A percentile compares a stretch with the other conserved stretches of the same genome.
These are phyloP conservation scores for Acanthopleura granulata DNA, from an alignment of 2,888 invertebrate genomes.

Conservation along the genomic window DNA sequence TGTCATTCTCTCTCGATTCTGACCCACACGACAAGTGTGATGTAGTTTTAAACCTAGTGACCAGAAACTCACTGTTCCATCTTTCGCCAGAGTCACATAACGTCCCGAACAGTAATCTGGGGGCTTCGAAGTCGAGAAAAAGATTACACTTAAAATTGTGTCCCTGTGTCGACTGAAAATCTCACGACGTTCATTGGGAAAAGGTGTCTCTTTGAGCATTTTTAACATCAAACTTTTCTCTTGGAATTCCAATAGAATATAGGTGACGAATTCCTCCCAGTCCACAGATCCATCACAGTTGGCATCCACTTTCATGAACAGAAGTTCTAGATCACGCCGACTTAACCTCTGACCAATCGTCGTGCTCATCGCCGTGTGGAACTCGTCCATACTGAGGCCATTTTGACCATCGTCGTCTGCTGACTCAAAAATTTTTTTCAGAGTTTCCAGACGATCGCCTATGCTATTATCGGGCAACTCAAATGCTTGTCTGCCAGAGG, in stretches of 20 bases:
- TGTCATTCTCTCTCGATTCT: conserved; percentile 73
- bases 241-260: conserved; percentile 79
- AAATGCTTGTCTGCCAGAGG: background rate
- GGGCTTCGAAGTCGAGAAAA: conserved; percentile 35
- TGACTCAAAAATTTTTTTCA: conserved; percentile 49
- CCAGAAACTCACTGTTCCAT: conserved; percentile 86
- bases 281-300: conserved; percentile 73
- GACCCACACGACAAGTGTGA: conserved; percentile 40
- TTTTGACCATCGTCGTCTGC: conserved; percentile 48
- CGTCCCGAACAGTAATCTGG: conserved; percentile 77
- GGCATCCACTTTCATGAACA: conserved; percentile 70
- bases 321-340: conserved; percentile 52
- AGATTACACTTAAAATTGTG: conserved; percentile 72
- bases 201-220: conserved; percentile 48
- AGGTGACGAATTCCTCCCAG: conserved; percentile 86
- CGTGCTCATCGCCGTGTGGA: conserved; percentile 53
- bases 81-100: conserved; percentile 82
- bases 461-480: background rate
- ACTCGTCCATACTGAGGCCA: conserved; percentile 56
- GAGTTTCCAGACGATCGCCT: conserved; percentile 22
- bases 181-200: conserved; percentile 70
- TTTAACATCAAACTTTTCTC: conserved; percentile 58
- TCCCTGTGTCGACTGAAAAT: conserved; percentile 78
- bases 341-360: conserved; percentile 50
- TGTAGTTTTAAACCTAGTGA: conserved; percentile 77